Conservation (phyloP, 2,888 invertebrate genomes). For the Macrophya alboannulata region DNA sequence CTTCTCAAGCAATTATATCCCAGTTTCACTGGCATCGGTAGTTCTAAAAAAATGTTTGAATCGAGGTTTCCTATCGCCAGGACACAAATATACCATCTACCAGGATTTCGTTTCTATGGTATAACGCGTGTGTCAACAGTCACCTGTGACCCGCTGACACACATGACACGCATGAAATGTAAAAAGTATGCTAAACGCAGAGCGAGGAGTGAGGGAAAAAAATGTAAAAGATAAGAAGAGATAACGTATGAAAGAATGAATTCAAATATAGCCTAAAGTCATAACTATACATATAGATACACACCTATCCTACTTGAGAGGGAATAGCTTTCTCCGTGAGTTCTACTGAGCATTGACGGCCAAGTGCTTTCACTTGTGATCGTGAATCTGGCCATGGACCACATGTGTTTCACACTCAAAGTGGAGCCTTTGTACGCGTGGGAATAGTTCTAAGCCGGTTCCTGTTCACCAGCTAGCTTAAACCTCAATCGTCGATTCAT, state of each 20-base stretch:
- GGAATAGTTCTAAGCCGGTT: conserved; percentile 39
- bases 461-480: not conserved
- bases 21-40: not conserved
- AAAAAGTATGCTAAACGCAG: conserved; percentile 27
- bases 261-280: conserved; percentile 41
- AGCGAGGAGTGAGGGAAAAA: not conserved
- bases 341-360: conserved; percentile 41
- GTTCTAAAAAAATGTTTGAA: not conserved
- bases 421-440: conserved; percentile 11
- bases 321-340: conserved; percentile 56
- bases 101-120: not conserved
- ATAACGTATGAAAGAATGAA: not conserved
- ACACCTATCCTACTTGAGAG: not conserved
- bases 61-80: not conserved
- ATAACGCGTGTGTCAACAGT: conserved; percentile 9
- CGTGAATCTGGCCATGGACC: conserved; percentile 44
- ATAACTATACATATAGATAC: not conserved
- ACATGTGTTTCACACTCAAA: conserved; percentile 34
- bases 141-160: conserved; percentile 50
- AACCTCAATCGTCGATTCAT: not conserved
- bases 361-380: conserved; percentile 53
- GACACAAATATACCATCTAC: not conserved
- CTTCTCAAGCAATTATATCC: not conserved
- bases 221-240: not conserved
- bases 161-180: conserved; percentile 27